Conservation (phyloP, 2,888 invertebrate genomes). For the Dermolepida albohirtum region DNA sequence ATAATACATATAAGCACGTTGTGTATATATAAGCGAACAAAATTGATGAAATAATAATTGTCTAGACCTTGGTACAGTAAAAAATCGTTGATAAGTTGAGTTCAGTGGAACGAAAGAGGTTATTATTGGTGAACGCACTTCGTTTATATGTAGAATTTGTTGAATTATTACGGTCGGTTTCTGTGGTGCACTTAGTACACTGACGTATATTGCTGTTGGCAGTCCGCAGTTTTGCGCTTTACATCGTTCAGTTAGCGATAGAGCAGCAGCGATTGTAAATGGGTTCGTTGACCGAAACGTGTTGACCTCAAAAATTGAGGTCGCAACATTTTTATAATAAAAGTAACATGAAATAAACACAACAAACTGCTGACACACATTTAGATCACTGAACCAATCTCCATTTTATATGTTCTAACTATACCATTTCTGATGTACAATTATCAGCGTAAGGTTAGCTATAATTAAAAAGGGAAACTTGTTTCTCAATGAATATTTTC, state of each 20-base stretch:
- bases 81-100: slow-evolving; percentile 26
- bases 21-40: slow-evolving; percentile 2
- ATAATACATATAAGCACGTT: slow-evolving; percentile 9
- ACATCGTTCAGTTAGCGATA: neutral
- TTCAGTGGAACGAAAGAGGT: neutral
- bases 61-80: slow-evolving; percentile 45
- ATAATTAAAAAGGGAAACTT: slow-evolving; percentile 13
- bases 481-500: no score
- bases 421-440: slow-evolving; percentile 1
- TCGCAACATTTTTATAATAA: slow-evolving; percentile 68
- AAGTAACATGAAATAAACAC: slow-evolving; percentile 66
- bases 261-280: neutral
- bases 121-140: slow-evolving; percentile 8
- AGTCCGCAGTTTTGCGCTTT: no score
- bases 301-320: slow-evolving; percentile 80
- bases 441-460: neutral
- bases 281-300: slow-evolving; percentile 64
- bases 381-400: slow-evolving; percentile 61
- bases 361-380: slow-evolving; percentile 64
- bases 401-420: slow-evolving; percentile 20
- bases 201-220: no score
- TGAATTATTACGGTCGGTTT: no score
- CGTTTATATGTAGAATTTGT: neutral
- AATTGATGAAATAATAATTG: slow-evolving; percentile 39
- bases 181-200: no score